Percentiles rank a stretch among this genome's conserved stretches.
Conservation (phyloP, 92 coral and sea anemone genomes). For the Bergia sp. region DNA sequence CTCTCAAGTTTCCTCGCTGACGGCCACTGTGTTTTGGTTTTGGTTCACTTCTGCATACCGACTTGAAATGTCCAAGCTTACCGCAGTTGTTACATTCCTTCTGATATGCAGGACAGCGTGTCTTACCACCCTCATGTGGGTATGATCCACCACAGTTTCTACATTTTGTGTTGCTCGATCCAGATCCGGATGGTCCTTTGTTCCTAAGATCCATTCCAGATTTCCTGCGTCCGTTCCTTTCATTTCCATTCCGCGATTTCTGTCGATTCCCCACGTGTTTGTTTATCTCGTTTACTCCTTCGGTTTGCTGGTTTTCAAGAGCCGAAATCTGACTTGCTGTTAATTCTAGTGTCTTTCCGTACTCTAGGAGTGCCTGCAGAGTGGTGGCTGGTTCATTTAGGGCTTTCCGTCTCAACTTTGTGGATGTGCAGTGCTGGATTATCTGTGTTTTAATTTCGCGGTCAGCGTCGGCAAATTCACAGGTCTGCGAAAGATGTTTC, state of each 20-base stretch:
- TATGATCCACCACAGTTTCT: constrained; percentile 59
- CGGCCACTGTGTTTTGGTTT: constrained; percentile 27
- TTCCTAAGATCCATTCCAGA: constrained; percentile 39
- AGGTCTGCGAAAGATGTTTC: constrained; percentile 22
- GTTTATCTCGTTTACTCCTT: constrained; percentile 25
- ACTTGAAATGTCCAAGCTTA: constrained; percentile 51
- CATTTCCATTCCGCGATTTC: constrained; percentile 26
- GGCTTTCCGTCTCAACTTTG: constrained; percentile 58
- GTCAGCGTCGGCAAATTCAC: constrained; percentile 56
- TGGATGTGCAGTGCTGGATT: constrained; percentile 60
- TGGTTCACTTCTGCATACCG: constrained; percentile 43
- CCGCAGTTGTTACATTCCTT: constrained; percentile 53
- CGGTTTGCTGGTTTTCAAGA: constrained; percentile 38
- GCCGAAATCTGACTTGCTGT: constrained; percentile 42
- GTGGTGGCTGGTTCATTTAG: constrained; percentile 54
- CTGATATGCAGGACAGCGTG: constrained; percentile 55
- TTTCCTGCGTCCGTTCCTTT: constrained; percentile 25
- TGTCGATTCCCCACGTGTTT: constrained; percentile 30
- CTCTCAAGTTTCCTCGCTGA: background rate
- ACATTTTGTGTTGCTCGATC: constrained; percentile 42
- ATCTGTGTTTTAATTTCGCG: constrained; percentile 70
- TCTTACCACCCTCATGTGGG: constrained; percentile 63
- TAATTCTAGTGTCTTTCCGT: constrained; percentile 57
- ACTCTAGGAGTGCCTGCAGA: constrained; percentile 56
- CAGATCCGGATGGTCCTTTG: constrained; percentile 42